Conservation (phyloP, 2,888 invertebrate genomes). For the Mesorhabditis spiculigera region DNA sequence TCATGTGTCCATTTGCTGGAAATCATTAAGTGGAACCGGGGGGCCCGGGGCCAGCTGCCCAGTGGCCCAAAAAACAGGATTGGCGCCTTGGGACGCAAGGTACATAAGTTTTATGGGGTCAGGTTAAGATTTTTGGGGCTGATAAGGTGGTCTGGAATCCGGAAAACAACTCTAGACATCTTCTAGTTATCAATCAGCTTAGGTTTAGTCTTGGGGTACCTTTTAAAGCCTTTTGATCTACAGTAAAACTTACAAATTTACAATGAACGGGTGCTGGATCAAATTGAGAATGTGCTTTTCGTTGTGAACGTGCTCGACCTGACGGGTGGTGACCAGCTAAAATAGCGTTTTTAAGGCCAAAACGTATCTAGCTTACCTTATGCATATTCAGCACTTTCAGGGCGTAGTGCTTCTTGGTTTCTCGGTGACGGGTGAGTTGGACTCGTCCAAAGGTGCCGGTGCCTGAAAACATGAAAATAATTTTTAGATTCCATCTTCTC, state of each 20-base stretch:
- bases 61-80: no score
- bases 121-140: no score
- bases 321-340: constrained; percentile 77
- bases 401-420: constrained; percentile 77
- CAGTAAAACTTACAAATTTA: constrained; percentile 75
- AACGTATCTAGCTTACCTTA: constrained; percentile 64
- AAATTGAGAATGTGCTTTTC: constrained; percentile 82
- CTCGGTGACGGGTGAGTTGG: constrained; percentile 67
- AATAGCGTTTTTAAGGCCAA: constrained; percentile 1
- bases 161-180: no score
- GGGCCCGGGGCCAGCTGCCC: no score
- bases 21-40: no score
- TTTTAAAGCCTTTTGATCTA: no score
- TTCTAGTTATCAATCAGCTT: no score
- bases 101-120: no score
- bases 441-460: constrained; percentile 96
- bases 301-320: constrained; percentile 94
- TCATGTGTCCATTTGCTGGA: no score
- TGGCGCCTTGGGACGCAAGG: no score
- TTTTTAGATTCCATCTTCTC: not conserved
- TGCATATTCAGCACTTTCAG: constrained; percentile 85
- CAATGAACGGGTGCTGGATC: constrained; percentile 91
- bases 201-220: no score
- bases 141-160: no score
- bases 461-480: constrained; percentile 54